Evolutionary conservation across 2,113 vertebrate genomes (phyloP), one percentile per base, ranked within the genome.

Genomic region (Gopherus flavomarginatus): DNA sequence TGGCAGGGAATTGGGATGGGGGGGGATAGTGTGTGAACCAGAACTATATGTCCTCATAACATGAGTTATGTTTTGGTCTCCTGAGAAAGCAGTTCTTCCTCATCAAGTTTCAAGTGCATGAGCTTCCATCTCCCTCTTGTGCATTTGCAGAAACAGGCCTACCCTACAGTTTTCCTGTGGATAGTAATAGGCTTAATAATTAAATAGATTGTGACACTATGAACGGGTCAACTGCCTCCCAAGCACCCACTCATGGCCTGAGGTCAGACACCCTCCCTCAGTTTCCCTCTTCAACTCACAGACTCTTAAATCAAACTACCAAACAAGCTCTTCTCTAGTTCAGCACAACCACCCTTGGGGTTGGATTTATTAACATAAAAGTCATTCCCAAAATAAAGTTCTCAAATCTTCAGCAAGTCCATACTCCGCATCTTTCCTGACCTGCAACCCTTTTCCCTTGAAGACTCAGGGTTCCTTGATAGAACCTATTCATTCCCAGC

Each of bases 71-170:
- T 14, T 69, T 90, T 77, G 42, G 13, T 27, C 26, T 59, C 38
- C 62, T 24, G 57, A 94, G 57, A 93, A 97, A 93, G 47, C 86
- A 62, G 79, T 89, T 83, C 57, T 89, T 95, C 85, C 83, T 94
- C 79, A 54, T 85, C 3, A 2, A 38, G 24, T 93, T 96, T 81
- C 91, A 87, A 88, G 56, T 35, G 13, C 52, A 50, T 86, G 29
- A 95, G 44, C 53, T 78, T 92, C 52, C 14, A 52, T 91, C 86
- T 47, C 42, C 29, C 5, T 35, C 8, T 89, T 13, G 5, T 8
- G 8, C 27, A 49, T 92, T 90, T 86, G 26, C 59, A 94, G 81
- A 96, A 96, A 14, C 1, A 87, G 80, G 79, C 56, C 11, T 62
- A 72, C 6, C 22, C 49, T 53, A 65, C 21, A 8, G n/a, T 50